A percentile compares a stretch with the other conserved stretches of the same genome.
These are phyloP conservation scores for Eurypyga helias DNA, from an alignment of 2,113 vertebrate genomes.

Conservation along the genomic window DNA sequence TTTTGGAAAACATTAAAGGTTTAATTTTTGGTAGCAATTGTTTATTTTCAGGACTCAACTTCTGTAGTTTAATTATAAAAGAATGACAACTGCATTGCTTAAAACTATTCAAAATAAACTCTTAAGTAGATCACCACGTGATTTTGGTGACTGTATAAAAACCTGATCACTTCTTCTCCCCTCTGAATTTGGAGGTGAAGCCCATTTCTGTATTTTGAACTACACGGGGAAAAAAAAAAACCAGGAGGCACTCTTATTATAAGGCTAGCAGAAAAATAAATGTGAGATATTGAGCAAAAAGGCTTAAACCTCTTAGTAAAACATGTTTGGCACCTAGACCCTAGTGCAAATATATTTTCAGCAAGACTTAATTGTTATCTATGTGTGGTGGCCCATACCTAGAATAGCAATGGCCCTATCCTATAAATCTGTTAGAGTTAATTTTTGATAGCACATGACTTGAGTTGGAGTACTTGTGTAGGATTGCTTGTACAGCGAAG, in stretches of 20 bases:
- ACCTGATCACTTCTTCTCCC: constrained; percentile 59
- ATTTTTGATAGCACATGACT: background rate
- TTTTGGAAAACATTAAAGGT: constrained; percentile 54
- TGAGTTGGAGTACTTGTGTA: background rate
- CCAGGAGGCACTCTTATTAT: constrained; percentile 75
- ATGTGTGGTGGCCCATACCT: background rate
- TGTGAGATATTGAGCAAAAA: background rate
- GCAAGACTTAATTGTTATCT: background rate
- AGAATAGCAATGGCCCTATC: background rate
- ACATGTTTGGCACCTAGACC: background rate
- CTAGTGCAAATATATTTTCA: background rate
- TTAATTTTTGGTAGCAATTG: constrained; percentile 53
- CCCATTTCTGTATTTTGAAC: constrained; percentile 55
- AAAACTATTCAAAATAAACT: constrained; percentile 57
- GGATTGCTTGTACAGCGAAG: background rate
- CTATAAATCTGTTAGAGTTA: background rate
- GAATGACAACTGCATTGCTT: constrained; percentile 37
- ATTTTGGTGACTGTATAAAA: constrained; percentile 63
- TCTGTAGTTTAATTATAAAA: constrained; percentile 21
- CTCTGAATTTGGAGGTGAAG: constrained; percentile 65
- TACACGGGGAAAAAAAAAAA: background rate
- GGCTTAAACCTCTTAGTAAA: background rate
- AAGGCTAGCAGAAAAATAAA: constrained; percentile 62
- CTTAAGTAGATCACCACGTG: constrained; percentile 42
- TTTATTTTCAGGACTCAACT: constrained; percentile 4